These are phyloP conservation scores for Tarsius wallacei DNA, from an alignment of 2,797 vertebrate species.

Conservation along the genomic window DNA sequence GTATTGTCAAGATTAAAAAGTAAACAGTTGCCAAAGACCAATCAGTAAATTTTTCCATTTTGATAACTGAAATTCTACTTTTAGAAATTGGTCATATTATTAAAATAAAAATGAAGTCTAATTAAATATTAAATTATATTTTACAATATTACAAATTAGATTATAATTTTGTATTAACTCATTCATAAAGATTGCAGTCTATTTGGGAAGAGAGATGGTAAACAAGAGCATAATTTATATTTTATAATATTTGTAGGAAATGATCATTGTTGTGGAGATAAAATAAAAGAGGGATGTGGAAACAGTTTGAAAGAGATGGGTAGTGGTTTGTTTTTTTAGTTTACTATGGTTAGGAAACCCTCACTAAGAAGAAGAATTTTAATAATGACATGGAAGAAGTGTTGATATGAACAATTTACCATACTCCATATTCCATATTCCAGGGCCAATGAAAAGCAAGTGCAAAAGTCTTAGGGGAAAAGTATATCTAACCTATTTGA, in stretches of 20 bases:
- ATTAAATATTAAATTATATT: background rate
- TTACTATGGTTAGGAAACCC: background rate
- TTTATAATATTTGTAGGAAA: background rate
- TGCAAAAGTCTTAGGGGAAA: too few relatives aligned
- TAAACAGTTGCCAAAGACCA: background rate
- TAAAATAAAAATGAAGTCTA: background rate
- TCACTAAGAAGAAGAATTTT: background rate
- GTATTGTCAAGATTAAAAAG: background rate
- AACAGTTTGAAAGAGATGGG: background rate
- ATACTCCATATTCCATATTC: background rate
- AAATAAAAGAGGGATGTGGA: background rate
- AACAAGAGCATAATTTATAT: background rate
- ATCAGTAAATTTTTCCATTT: background rate
- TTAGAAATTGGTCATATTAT: background rate
- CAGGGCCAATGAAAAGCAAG: background rate
- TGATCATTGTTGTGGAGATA: background rate
- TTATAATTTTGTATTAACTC: background rate
- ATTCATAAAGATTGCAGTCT: background rate
- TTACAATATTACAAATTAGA: background rate
- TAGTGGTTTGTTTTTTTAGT: background rate
- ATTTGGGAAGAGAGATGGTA: background rate
- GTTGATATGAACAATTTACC: background rate
- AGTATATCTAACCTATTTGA: accelerated
- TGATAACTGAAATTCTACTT: background rate
- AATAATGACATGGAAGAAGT: background rate